Percentiles rank a stretch among this genome's conserved stretches.
These are phyloP conservation scores for Drosophila asahinai DNA, from an alignment of 1,140 invertebrate genomes.

Conservation along the genomic window DNA sequence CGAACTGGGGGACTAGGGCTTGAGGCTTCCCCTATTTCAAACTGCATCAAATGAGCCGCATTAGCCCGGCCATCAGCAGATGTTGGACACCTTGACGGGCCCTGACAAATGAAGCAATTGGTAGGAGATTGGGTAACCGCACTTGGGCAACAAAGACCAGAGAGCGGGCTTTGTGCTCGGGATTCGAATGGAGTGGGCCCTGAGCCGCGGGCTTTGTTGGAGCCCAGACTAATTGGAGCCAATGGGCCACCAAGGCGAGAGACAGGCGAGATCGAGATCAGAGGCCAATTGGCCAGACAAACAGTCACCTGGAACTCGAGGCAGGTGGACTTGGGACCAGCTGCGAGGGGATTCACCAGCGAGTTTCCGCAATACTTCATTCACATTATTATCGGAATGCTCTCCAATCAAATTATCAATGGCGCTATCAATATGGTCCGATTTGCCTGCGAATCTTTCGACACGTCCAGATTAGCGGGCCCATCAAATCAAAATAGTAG, in stretches of 20 bases:
- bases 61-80: conserved; percentile 49
- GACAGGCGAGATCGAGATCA: conserved; percentile 40
- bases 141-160: conserved; percentile 41
- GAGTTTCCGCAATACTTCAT: conserved; percentile 28
- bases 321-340: conserved; percentile 24
- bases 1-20: background rate
- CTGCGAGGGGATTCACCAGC: conserved; percentile 26
- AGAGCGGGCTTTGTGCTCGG: conserved; percentile 25
- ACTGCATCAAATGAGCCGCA: conserved; percentile 21
- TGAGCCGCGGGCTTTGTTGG: conserved; percentile 34
- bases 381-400: conserved; percentile 38
- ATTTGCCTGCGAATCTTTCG: conserved; percentile 30
- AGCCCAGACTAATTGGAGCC: conserved; percentile 49
- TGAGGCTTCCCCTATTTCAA: conserved; percentile 22
- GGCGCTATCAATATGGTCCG: conserved; percentile 37
- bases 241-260: conserved; percentile 32
- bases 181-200: conserved; percentile 32
- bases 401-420: conserved; percentile 40
- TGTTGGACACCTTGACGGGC: conserved; percentile 66
- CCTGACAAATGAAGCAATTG: conserved; percentile 81
- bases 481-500: conserved; percentile 14
- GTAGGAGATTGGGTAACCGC: conserved; percentile 70
- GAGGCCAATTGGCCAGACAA: conserved; percentile 48
- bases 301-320: conserved; percentile 22
- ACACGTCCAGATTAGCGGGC: conserved; percentile 16